phyloP scores from a whole-genome alignment of 2,888 invertebrate species.

The Shargacucullia verbasci region DNA sequence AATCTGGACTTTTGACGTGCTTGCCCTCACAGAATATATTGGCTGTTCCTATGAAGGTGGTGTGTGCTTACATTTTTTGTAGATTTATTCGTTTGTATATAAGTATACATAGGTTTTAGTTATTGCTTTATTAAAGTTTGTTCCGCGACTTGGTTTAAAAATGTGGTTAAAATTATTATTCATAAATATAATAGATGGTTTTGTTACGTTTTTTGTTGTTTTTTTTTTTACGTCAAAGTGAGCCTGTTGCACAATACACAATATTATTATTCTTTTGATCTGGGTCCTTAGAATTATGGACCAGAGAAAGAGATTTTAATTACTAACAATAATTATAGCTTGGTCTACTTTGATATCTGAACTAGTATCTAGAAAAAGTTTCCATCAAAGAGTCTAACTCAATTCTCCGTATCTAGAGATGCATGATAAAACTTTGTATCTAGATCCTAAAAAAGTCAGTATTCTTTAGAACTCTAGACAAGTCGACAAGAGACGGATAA shows the following conservation, averaged over 20 bases:
- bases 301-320: no score
- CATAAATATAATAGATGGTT: constrained; percentile 29
- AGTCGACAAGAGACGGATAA: constrained; percentile 38
- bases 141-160: constrained; percentile 69
- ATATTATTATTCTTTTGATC: no score
- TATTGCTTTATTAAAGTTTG: constrained; percentile 75
- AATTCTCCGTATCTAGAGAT: constrained; percentile 4
- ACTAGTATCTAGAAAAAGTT: constrained; percentile 1
- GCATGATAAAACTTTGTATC: constrained; percentile 18
- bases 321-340: no score
- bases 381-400: constrained; percentile 6
- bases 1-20: constrained; percentile 78
- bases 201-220: constrained; percentile 25
- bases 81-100: constrained; percentile 85
- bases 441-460: constrained; percentile 28
- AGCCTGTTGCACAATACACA: no score
- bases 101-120: constrained; percentile 88
- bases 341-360: background rate
- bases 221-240: constrained; percentile 6
- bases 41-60: constrained; percentile 44
- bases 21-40: constrained; percentile 48
- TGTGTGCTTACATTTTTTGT: constrained; percentile 69
- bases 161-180: constrained; percentile 70
- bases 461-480: constrained; percentile 30
- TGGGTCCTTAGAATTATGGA: no score